Conservation (phyloP, 2,113 vertebrate species). For the Sus scrofa region T2T-Sscrofa CM000827.6:85679501-85680000, state of each 20-base stretch:
- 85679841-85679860: background rate
- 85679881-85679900: background rate
- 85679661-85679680: background rate
- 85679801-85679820: background rate
- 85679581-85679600: background rate
- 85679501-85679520: background rate
- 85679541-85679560: background rate
- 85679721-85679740: background rate
- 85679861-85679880: background rate
- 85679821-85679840: background rate
- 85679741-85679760: background rate
- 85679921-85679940: background rate
- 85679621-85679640: background rate
- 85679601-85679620: background rate
- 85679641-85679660: background rate
- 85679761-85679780: background rate
- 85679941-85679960: rapidly evolving
- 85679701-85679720: background rate
- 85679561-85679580: background rate
- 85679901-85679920: background rate
- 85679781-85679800: background rate
- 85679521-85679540: background rate
- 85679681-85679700: background rate
- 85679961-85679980: background rate
- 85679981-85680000: no score